Evolutionary conservation across 2,888 invertebrate species (phyloP).

Genomic region (Saturnia pavonia): DNA sequence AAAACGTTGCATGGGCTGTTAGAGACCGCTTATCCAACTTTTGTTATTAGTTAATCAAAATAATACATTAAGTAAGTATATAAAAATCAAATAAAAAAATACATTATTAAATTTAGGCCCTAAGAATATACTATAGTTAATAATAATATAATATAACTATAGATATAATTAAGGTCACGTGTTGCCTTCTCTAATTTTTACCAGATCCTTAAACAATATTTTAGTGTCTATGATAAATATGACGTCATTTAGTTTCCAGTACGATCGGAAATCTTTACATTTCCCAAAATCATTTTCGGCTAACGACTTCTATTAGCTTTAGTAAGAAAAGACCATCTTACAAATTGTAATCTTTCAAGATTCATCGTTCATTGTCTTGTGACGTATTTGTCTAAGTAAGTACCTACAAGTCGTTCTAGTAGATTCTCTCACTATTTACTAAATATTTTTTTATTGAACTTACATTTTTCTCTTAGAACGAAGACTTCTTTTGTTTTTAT

Average conservation of each 20-base stretch:
- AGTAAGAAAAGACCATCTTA: background rate
- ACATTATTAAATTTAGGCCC: no score
- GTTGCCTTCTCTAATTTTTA: no score
- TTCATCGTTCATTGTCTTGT: background rate
- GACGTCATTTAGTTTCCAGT: background rate
- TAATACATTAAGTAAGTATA: no score
- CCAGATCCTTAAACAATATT: no score
- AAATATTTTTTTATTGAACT: background rate
- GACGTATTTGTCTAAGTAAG: background rate
- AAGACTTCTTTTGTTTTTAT: background rate
- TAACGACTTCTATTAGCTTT: slow-evolving; percentile 12
- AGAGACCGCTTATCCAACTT: no score
- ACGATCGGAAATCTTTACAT: slow-evolving; percentile 13
- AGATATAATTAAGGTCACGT: no score
- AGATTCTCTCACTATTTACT: background rate
- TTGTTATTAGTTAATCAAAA: no score
- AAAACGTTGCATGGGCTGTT: no score
- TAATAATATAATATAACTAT: no score
- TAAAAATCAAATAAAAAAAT: no score
- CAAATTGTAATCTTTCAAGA: slow-evolving; percentile 5
- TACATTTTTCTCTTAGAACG: background rate
- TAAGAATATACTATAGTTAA: no score
- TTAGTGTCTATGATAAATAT: background rate
- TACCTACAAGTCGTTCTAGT: background rate
- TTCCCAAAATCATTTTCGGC: background rate